Evolutionary conservation across 2,797 vertebrate species (phyloP).

Genomic region (Aphelocoma californica): DNA sequence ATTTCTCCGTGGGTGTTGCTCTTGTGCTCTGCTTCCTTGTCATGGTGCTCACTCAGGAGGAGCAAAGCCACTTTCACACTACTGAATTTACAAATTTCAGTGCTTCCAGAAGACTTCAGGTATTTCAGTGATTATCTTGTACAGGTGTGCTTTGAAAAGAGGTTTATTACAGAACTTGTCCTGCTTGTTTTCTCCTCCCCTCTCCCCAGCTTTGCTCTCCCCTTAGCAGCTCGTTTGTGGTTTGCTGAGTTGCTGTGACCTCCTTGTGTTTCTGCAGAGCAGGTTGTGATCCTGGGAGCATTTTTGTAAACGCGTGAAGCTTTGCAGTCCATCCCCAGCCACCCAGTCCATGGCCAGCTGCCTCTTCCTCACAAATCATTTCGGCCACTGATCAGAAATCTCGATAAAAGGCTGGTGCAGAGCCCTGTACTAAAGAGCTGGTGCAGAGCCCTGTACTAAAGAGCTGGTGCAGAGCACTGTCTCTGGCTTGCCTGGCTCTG

Average conservation of each 20-base stretch:
- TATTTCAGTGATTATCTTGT: background rate
- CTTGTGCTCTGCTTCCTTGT: background rate
- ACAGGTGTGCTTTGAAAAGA: background rate
- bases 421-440: background rate
- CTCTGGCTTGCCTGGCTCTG: background rate
- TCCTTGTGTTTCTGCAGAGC: background rate
- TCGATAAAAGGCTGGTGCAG: background rate
- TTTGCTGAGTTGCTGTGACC: background rate
- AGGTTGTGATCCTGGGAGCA: background rate
- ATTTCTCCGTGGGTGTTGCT: background rate
- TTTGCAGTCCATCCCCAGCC: background rate
- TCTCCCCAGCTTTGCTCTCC: background rate
- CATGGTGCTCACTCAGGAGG: background rate
- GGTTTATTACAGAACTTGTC: background rate
- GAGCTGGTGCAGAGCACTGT: background rate
- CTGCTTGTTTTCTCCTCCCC: background rate
- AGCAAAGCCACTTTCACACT: background rate
- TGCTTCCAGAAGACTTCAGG: background rate
- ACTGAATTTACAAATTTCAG: background rate
- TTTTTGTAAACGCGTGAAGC: background rate
- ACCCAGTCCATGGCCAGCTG: too few species aligned
- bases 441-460: rapidly evolving
- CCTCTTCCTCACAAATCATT: background rate
- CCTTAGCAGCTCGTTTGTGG: background rate
- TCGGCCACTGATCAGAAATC: rapidly evolving